These are phyloP conservation scores for Lasioglossum morio DNA, from an alignment of 2,888 invertebrate genomes.

Conservation along the genomic window DNA sequence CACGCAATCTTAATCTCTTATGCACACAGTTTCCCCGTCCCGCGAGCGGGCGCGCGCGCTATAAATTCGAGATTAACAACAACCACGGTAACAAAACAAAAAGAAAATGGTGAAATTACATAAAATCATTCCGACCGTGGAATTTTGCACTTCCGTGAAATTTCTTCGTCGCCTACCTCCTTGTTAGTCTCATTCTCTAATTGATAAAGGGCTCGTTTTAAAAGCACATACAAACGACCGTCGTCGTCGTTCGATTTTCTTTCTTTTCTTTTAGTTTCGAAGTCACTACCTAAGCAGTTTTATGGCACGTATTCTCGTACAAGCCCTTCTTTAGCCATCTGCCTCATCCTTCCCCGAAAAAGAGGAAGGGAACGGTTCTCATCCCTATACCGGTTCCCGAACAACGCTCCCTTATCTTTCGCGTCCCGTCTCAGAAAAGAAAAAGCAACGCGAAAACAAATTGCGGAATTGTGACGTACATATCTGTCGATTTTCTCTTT, in stretches of 20 bases:
- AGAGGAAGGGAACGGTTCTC: neutral
- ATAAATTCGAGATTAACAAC: conserved; percentile 68
- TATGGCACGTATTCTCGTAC: conserved; percentile 78
- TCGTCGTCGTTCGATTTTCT: conserved; percentile 63
- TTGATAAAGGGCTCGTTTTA: conserved; percentile 63
- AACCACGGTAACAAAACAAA: conserved; percentile 75
- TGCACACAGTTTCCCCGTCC: neutral
- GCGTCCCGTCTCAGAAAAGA: neutral
- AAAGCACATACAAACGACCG: conserved; percentile 68
- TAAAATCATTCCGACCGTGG: conserved; percentile 73
- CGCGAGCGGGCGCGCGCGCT: conserved; percentile 12
- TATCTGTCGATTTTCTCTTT: conserved; percentile 20
- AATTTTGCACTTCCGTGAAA: conserved; percentile 72
- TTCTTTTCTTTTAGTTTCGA: conserved; percentile 13
- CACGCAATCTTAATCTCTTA: conserved; percentile 3
- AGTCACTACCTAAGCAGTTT: conserved; percentile 72
- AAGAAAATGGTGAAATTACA: conserved; percentile 65
- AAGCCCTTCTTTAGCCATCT: conserved; percentile 51
- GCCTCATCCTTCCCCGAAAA: neutral
- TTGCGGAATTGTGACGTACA: conserved; percentile 50
- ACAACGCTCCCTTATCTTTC: too few species aligned
- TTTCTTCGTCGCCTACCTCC: conserved; percentile 35
- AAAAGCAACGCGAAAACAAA: conserved; percentile 34
- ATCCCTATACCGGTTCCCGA: neutral
- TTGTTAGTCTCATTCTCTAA: conserved; percentile 58